Evolutionary conservation across 2,888 invertebrate species (phyloP).

Genomic region (Melanostoma mellinum): DNA sequence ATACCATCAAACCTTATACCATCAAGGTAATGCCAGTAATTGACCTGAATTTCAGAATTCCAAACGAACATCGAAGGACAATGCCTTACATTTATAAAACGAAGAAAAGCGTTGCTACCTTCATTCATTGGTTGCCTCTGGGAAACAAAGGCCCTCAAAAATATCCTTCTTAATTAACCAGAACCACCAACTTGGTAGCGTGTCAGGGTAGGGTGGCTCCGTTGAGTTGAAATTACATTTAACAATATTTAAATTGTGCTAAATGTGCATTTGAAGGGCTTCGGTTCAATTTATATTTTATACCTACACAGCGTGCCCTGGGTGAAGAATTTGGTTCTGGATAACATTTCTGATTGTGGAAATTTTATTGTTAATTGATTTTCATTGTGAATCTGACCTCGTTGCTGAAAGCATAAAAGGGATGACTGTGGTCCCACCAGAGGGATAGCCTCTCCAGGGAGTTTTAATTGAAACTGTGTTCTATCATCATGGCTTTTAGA

Average conservation of each 20-base stretch:
- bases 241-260: constrained; percentile 56
- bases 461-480: constrained; percentile 56
- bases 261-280: constrained; percentile 33
- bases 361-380: constrained; percentile 68
- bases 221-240: constrained; percentile 42
- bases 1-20: background rate
- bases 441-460: constrained; percentile 4
- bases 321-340: constrained; percentile 30
- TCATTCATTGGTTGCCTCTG: constrained; percentile 3
- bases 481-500: constrained; percentile 7
- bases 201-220: background rate
- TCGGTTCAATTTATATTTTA: background rate
- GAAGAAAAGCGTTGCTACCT: background rate
- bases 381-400: constrained; percentile 57
- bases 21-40: constrained; percentile 55
- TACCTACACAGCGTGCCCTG: constrained; percentile 3
- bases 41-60: constrained; percentile 56
- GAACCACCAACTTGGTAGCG: too few species aligned
- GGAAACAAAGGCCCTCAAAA: constrained; percentile 8
- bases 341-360: constrained; percentile 52
- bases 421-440: constrained; percentile 19
- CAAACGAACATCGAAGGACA: constrained; percentile 35
- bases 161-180: constrained; percentile 51
- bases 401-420: constrained; percentile 56
- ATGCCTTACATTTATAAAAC: background rate